A percentile compares a stretch with the other conserved stretches of the same genome.
Conservation (phyloP, 92 coral and sea anemone genomes). For the Zoanthus sociatus region DNA sequence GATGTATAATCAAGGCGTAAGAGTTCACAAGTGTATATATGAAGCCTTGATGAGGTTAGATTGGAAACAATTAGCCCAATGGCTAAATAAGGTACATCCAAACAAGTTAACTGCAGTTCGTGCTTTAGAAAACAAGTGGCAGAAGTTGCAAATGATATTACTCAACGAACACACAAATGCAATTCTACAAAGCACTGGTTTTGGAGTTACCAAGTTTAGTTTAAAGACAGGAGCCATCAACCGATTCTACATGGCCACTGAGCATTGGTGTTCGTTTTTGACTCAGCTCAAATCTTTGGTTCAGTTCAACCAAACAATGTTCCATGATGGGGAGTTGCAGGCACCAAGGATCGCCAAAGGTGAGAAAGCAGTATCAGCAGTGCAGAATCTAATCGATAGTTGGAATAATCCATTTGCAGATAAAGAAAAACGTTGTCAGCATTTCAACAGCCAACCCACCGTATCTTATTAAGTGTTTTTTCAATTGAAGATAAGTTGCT, state of each 20-base stretch:
- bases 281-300: conserved; percentile 53
- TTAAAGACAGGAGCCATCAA: too few species aligned
- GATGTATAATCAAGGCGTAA: conserved; percentile 65
- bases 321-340: conserved; percentile 58
- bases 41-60: neutral
- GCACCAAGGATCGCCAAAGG: conserved; percentile 56
- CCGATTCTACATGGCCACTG: too few species aligned
- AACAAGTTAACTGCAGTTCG: conserved; percentile 11
- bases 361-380: conserved; percentile 66
- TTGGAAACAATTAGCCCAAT: conserved; percentile 29
- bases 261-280: conserved; percentile 16
- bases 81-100: neutral
- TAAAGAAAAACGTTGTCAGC: conserved; percentile 36
- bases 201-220: too few species aligned
- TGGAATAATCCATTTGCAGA: conserved; percentile 69
- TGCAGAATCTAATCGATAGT: conserved; percentile 55
- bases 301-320: conserved; percentile 44
- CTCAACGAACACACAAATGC: too few species aligned
- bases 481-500: too few species aligned
- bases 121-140: conserved; percentile 26
- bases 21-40: conserved; percentile 53
- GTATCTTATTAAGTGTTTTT: too few species aligned
- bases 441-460: conserved; percentile 51
- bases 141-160: conserved; percentile 21
- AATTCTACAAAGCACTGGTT: too few species aligned